Evolutionary conservation across 1,140 invertebrate genomes (phyloP).

Genomic region (Heterodera schachtii): DNA sequence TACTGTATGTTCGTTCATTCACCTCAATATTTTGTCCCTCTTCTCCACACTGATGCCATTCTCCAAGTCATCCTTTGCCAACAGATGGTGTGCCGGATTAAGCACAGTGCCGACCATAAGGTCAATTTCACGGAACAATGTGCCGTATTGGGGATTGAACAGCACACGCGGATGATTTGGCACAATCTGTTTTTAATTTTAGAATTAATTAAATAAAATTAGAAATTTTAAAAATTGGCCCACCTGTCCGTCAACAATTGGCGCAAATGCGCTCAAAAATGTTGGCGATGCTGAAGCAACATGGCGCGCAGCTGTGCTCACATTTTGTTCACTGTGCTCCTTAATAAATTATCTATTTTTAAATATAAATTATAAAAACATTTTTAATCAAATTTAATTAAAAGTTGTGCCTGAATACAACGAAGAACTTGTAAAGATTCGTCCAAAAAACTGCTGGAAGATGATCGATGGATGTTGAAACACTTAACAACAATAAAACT

Average conservation of each 20-base stretch:
- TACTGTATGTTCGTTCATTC: background rate
- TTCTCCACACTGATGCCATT: slow-evolving; percentile 84
- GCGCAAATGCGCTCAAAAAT: slow-evolving; percentile 75
- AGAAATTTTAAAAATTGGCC: slow-evolving; percentile 1
- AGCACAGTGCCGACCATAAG: slow-evolving; percentile 89
- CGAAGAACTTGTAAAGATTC: background rate
- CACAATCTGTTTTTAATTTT: slow-evolving; percentile 58
- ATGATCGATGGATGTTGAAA: background rate
- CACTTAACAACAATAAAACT: slow-evolving; percentile 28
- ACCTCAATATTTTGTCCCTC: slow-evolving; percentile 70
- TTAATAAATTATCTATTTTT: too few species aligned
- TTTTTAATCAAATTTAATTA: too few species aligned
- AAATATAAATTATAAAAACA: too few species aligned
- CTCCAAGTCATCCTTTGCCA: slow-evolving; percentile 85
- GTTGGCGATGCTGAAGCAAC: slow-evolving; percentile 66
- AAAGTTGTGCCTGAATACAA: slow-evolving; percentile 37
- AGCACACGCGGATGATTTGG: slow-evolving; percentile 62
- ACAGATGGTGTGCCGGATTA: slow-evolving; percentile 83
- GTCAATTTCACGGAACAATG: slow-evolving; percentile 70
- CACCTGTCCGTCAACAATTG: slow-evolving; percentile 73
- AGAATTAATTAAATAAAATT: slow-evolving; percentile 8
- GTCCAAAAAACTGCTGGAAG: background rate
- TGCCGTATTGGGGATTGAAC: slow-evolving; percentile 63
- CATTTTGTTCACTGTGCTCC: slow-evolving; percentile 73
- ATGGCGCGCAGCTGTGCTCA: slow-evolving; percentile 75